These are phyloP conservation scores for Margarornis squamiger DNA, from an alignment of 2,797 vertebrate genomes.

Conservation along the genomic window DNA sequence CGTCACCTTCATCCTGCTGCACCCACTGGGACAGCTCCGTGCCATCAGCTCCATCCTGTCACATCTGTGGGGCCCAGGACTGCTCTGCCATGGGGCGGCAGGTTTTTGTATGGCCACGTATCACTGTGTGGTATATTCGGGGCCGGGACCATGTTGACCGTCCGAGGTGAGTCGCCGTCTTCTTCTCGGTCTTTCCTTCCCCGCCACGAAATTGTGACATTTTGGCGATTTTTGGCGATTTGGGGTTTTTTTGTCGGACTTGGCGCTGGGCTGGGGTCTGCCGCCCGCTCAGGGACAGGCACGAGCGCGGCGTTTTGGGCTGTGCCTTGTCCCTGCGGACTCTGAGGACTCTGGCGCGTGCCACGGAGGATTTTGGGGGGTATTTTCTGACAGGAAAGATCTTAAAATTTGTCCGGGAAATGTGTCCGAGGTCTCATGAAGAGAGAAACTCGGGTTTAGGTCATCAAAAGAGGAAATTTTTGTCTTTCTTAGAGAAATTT, in stretches of 20 bases:
- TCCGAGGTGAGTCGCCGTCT: conserved; percentile 7
- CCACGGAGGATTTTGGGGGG: fast-evolving
- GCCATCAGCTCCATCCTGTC: neutral
- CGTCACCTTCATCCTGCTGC: neutral
- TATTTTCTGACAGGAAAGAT: neutral
- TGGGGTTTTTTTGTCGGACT: neutral
- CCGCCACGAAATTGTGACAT: neutral
- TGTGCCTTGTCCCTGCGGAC: neutral
- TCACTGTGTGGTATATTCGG: conserved; percentile 40
- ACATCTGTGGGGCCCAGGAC: neutral
- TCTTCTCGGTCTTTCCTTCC: conserved; percentile 1
- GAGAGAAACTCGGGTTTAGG: neutral
- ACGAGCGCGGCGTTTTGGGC: fast-evolving
- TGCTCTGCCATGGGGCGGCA: neutral
- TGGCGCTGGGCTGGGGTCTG: neutral
- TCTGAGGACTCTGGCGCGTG: fast-evolving
- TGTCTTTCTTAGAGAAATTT: neutral
- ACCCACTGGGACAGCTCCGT: neutral
- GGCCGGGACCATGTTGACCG: fast-evolving
- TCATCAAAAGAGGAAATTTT: neutral
- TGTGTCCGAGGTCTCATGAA: neutral
- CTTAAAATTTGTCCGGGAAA: conserved; percentile 23
- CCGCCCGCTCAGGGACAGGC: fast-evolving
- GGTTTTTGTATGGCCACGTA: conserved; percentile 8
- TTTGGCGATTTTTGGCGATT: neutral